Evolutionary conservation across 2,113 vertebrate genomes (phyloP).

Genomic region (Odocoileus hemionus): DNA sequence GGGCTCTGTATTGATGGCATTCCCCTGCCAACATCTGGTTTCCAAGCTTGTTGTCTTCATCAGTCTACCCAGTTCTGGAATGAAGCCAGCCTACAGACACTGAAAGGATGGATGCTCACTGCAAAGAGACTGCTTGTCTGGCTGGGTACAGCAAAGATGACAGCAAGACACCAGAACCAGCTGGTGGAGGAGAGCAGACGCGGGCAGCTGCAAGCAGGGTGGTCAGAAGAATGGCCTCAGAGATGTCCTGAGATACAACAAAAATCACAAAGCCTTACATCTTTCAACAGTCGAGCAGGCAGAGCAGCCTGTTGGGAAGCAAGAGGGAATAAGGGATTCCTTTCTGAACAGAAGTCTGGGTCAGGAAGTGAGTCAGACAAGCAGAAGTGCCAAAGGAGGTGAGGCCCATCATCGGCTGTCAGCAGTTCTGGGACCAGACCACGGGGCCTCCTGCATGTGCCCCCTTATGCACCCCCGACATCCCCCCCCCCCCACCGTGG

Average conservation of each 20-base stretch:
- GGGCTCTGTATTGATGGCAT: neutral
- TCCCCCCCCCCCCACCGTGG: neutral
- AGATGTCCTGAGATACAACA: neutral
- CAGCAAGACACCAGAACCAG: neutral
- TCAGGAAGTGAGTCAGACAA: neutral
- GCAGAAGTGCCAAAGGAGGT: neutral
- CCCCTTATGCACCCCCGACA: accelerated
- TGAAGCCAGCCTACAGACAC: neutral
- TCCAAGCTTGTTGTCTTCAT: slow-evolving; percentile 17
- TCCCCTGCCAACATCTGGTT: neutral
- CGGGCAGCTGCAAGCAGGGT: neutral
- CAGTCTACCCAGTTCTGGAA: slow-evolving; percentile 5
- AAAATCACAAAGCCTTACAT: neutral
- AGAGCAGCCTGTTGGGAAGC: neutral
- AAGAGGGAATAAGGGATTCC: neutral
- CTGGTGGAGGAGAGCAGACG: slow-evolving; percentile 19
- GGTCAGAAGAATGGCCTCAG: slow-evolving; percentile 24
- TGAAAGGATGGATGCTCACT: neutral
- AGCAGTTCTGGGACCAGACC: neutral
- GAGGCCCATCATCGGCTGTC: neutral
- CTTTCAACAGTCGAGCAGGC: neutral
- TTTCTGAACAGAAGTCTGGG: neutral
- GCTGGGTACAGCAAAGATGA: neutral
- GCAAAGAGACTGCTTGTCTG: neutral
- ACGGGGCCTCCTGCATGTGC: neutral